Evolutionary conservation across 1,140 invertebrate species (phyloP).

Genomic region (Sinonovacula constricta): DNA sequence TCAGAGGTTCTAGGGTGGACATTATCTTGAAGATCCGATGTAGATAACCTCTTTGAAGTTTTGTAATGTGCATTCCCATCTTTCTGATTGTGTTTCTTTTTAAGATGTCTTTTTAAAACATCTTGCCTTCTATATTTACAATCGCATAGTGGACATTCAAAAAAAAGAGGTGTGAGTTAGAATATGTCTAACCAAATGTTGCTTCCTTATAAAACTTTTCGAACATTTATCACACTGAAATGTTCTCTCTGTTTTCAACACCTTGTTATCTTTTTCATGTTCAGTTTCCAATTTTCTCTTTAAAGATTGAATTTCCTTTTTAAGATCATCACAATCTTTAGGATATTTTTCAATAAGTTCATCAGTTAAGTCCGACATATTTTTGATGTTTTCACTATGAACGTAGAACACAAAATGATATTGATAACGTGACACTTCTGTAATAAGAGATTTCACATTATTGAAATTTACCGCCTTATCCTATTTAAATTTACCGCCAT

Average conservation of each 20-base stretch:
- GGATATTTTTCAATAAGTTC: conserved; percentile 2
- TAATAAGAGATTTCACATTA: background rate
- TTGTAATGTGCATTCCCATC: background rate
- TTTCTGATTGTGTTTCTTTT: conserved; percentile 23
- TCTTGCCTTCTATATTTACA: conserved; percentile 27
- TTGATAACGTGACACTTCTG: background rate
- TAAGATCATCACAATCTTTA: conserved; percentile 10
- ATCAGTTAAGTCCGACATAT: conserved; percentile 11
- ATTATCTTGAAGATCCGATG: too few species aligned
- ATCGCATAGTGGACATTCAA: conserved; percentile 32
- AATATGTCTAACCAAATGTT: conserved; percentile 21
- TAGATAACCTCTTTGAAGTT: background rate
- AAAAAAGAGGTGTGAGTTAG: conserved; percentile 44
- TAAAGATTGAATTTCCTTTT: conserved; percentile 32
- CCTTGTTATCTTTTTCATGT: background rate
- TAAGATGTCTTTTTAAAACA: conserved; percentile 14
- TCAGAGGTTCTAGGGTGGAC: too few species aligned
- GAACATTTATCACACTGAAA: conserved; percentile 41
- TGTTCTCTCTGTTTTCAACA: background rate
- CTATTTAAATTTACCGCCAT: background rate
- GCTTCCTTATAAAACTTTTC: conserved; percentile 30
- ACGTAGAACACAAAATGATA: background rate
- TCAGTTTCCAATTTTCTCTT: conserved; percentile 38
- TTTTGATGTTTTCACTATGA: background rate
- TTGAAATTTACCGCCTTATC: background rate